Conservation (phyloP, 2,888 invertebrate species). For the Lingula anatina region DNA sequence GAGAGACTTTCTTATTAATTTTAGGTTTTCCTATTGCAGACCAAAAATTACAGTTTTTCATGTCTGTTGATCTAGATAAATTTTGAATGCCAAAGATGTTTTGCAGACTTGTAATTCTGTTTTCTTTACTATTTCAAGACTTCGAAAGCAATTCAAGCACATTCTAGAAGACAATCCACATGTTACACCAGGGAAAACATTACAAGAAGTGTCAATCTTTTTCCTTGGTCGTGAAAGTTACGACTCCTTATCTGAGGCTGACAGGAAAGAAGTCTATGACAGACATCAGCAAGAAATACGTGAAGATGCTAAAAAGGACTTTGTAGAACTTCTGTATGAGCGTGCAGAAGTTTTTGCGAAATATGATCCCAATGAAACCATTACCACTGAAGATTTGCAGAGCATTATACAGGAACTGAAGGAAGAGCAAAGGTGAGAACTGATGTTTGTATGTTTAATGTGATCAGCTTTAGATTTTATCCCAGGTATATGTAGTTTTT, state of each 20-base stretch:
- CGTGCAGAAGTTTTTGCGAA: slow-evolving; percentile 90
- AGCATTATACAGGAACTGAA: slow-evolving; percentile 87
- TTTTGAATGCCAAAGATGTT: no score
- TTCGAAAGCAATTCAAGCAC: slow-evolving; percentile 89
- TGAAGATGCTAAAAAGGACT: neutral
- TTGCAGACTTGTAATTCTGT: no score
- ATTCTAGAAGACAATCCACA: slow-evolving; percentile 89
- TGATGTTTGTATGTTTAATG: neutral
- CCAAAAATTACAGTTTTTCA: no score
- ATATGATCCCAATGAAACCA: slow-evolving; percentile 80
- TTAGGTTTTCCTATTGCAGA: slow-evolving; percentile 55
- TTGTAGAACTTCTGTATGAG: slow-evolving; percentile 74
- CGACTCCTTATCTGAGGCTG: slow-evolving; percentile 82
- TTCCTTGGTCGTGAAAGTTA: slow-evolving; percentile 94
- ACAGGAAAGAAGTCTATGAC: slow-evolving; percentile 88
- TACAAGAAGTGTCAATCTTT: slow-evolving; percentile 76
- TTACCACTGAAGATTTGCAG: slow-evolving; percentile 89
- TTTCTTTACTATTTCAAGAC: no score
- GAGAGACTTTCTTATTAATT: neutral
- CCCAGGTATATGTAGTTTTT: no score
- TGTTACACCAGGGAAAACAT: slow-evolving; percentile 89
- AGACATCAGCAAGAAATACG: slow-evolving; percentile 69
- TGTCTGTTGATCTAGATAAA: no score
- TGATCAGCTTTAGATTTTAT: no score
- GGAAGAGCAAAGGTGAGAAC: slow-evolving; percentile 76